phyloP scores from a whole-genome alignment of 2,888 invertebrate species.

The Diloba caeruleocephala region DNA sequence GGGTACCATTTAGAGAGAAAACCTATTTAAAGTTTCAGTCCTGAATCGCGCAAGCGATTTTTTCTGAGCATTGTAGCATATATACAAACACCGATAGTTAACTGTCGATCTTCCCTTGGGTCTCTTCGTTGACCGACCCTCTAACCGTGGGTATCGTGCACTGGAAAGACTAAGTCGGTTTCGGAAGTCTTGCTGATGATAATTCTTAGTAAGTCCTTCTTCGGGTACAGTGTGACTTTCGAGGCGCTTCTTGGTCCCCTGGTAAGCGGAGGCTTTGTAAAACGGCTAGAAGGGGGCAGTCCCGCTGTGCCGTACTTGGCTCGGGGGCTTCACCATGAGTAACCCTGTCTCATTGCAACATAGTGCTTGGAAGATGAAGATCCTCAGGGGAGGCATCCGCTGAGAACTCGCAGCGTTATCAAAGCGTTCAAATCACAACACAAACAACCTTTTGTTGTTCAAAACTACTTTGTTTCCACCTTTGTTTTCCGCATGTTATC shows the following conservation, averaged over 20 bases:
- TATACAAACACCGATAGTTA: neutral
- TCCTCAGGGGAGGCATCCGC: slow-evolving; percentile 46
- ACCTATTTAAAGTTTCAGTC: neutral
- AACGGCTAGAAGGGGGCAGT: slow-evolving; percentile 41
- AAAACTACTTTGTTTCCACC: neutral
- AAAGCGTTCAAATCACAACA: slow-evolving; percentile 1
- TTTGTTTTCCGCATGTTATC: neutral
- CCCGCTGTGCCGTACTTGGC: slow-evolving; percentile 11
- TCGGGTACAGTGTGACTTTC: slow-evolving; percentile 29
- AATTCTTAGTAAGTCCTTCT: slow-evolving; percentile 21
- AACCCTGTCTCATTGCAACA: slow-evolving; percentile 1
- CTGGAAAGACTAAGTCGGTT: slow-evolving; percentile 27
- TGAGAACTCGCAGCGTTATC: slow-evolving; percentile 31
- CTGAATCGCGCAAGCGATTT: slow-evolving; percentile 42
- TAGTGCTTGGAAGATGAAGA: slow-evolving; percentile 42
- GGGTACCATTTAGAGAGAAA: neutral
- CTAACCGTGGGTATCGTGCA: slow-evolving; percentile 22
- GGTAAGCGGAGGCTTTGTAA: slow-evolving; percentile 17
- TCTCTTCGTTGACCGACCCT: slow-evolving; percentile 45
- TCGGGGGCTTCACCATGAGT: slow-evolving; percentile 33
- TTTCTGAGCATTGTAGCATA: slow-evolving; percentile 2
- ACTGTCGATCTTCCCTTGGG: slow-evolving; percentile 44
- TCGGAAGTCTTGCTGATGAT: slow-evolving; percentile 16
- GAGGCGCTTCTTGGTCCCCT: slow-evolving; percentile 34
- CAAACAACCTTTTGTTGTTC: slow-evolving; percentile 11